Percentiles rank a stretch among this genome's conserved stretches.
phyloP scores from a whole-genome alignment of 2,888 invertebrate species.

The Doris montereyensis region DNA sequence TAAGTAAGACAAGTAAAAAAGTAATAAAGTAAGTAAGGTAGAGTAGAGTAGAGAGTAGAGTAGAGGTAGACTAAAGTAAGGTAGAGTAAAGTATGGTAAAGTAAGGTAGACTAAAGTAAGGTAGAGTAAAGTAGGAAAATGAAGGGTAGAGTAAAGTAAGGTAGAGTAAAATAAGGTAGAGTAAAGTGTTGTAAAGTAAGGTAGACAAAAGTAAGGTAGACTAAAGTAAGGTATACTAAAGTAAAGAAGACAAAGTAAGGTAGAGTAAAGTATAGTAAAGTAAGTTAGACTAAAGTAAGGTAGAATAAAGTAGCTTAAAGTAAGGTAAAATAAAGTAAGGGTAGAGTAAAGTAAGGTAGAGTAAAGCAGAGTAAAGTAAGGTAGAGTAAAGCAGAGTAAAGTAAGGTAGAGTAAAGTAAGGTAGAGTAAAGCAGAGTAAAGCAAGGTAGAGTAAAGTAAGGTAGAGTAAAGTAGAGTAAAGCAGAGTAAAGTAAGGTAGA shows the following conservation, averaged over 20 bases:
- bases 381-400: neutral
- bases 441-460: neutral
- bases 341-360: neutral
- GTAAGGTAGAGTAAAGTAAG: neutral
- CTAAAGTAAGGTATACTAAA: slow-evolving; percentile 4
- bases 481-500: neutral
- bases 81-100: neutral
- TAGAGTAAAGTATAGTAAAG: neutral
- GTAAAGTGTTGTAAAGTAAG: neutral
- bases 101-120: neutral
- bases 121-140: neutral
- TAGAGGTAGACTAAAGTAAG: neutral
- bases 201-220: neutral
- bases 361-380: neutral
- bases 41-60: neutral
- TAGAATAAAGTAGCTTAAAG: neutral
- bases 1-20: neutral
- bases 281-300: neutral
- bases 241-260: neutral
- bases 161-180: neutral
- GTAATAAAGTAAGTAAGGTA: neutral
- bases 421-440: neutral
- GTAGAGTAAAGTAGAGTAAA: neutral
- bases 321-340: neutral
- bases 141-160: neutral